Evolutionary conservation across 2,888 invertebrate species (phyloP).

Genomic region (Dioctria linearis): DNA sequence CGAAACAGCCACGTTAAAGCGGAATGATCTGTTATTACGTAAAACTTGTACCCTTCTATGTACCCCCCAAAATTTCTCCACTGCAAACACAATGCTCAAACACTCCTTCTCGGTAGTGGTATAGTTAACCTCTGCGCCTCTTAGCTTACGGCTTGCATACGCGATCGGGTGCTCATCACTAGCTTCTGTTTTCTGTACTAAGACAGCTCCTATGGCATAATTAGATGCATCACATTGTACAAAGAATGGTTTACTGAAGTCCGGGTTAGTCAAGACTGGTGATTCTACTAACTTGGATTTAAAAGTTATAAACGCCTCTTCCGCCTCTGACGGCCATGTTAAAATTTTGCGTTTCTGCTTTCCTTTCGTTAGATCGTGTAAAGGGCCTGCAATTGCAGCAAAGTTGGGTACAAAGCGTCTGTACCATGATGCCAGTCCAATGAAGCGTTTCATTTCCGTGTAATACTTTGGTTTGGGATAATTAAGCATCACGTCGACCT

Average conservation of each 20-base stretch:
- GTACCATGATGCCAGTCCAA: conserved; percentile 1
- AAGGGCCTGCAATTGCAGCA: too few relatives aligned
- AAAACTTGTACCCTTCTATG: not conserved
- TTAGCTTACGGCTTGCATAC: not conserved
- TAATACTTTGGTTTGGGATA: not conserved
- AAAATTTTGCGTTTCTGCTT: too few relatives aligned
- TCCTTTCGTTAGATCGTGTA: too few relatives aligned
- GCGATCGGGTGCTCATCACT: not conserved
- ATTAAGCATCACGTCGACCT: conserved; percentile 11
- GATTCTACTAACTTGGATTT: too few relatives aligned
- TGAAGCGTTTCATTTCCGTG: not conserved
- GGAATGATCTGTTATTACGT: not conserved
- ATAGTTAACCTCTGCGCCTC: not conserved
- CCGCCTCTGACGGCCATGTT: too few relatives aligned
- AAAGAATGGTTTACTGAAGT: too few relatives aligned
- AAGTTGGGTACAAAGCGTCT: not conserved
- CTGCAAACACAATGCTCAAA: not conserved
- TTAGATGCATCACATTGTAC: not conserved
- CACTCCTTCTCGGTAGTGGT: not conserved
- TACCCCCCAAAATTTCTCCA: not conserved
- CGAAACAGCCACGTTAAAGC: too few relatives aligned
- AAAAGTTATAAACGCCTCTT: too few relatives aligned
- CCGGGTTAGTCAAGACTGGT: too few relatives aligned
- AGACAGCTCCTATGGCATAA: not conserved
- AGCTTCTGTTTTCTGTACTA: not conserved